phyloP scores from a whole-genome alignment of 2,797 vertebrate species.

The Gouania willdenowi region DNA sequence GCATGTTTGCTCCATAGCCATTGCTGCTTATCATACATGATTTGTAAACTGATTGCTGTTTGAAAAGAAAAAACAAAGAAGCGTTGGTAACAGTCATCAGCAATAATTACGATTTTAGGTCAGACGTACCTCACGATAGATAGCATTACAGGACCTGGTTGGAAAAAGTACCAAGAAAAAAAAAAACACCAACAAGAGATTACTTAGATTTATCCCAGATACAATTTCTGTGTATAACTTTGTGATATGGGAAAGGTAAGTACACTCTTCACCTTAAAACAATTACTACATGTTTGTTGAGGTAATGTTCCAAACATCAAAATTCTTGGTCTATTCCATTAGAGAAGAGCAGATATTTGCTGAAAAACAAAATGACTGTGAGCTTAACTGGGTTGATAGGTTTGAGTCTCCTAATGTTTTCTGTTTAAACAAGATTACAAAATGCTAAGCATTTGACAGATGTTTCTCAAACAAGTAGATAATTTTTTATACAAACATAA shows the following conservation, averaged over 20 bases:
- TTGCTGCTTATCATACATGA: conserved; percentile 14
- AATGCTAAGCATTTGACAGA: conserved; percentile 10
- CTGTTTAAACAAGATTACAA: conserved; percentile 27
- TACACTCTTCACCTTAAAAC: conserved; percentile 47
- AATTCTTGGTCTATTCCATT: conserved; percentile 4
- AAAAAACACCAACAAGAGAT: conserved; percentile 28
- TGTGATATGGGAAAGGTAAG: conserved; percentile 19
- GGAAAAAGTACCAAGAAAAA: conserved; percentile 19
- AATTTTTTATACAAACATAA: conserved; percentile 4
- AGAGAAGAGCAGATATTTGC: conserved; percentile 2
- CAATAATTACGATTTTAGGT: conserved; percentile 15
- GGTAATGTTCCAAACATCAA: conserved; percentile 14
- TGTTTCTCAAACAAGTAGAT: conserved; percentile 1
- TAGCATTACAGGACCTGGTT: conserved; percentile 38
- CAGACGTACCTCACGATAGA: conserved; percentile 48
- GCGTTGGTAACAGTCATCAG: conserved; percentile 16
- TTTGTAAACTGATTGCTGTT: conserved; percentile 1
- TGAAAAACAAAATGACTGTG: conserved; percentile 11
- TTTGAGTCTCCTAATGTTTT: conserved; percentile 22
- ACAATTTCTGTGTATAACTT: background rate
- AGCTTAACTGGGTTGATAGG: conserved; percentile 7
- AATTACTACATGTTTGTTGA: conserved; percentile 17
- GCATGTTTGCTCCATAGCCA: conserved; percentile 33
- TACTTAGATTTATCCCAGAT: conserved; percentile 25
- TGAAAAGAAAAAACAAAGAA: no score